Conservation (phyloP, 2,888 invertebrate genomes). For the Cyrtodaria siliqua region DNA sequence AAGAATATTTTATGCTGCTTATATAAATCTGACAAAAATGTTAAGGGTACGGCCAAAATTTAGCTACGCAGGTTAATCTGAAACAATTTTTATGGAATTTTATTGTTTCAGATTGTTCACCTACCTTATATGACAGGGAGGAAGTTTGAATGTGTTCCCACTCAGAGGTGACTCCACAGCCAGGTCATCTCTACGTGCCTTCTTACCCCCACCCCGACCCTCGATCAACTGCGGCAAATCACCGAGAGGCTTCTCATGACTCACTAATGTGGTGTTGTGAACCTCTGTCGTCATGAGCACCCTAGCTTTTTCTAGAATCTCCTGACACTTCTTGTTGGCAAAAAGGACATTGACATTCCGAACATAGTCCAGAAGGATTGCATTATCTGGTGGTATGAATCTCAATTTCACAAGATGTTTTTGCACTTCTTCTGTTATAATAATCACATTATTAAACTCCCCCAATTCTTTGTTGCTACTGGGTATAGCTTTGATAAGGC, state of each 20-base stretch:
- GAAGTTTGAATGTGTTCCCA: constrained; percentile 86
- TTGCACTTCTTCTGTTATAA: constrained; percentile 90
- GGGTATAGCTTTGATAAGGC: constrained; percentile 92
- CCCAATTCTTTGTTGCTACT: constrained; percentile 91
- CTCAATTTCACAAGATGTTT: constrained; percentile 88
- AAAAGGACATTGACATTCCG: constrained; percentile 92
- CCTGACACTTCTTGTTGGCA: constrained; percentile 91
- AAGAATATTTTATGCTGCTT: no score
- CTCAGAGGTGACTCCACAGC: constrained; percentile 73
- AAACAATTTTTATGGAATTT: no score
- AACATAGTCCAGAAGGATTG: constrained; percentile 90
- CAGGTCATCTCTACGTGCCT: constrained; percentile 70
- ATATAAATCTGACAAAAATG: no score
- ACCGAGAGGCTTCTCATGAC: constrained; percentile 71
- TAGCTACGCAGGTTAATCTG: no score
- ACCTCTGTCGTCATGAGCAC: constrained; percentile 93
- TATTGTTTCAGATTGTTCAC: neutral
- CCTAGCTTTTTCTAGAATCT: constrained; percentile 90
- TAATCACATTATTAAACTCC: constrained; percentile 89
- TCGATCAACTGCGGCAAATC: constrained; percentile 75
- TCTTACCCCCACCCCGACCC: constrained; percentile 68
- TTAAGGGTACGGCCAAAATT: no score
- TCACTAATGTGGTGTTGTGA: constrained; percentile 88
- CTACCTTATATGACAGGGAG: constrained; percentile 88
- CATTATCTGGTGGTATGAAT: constrained; percentile 73